phyloP scores from a whole-genome alignment of 2,888 invertebrate genomes.

The Abrostola tripartita region DNA sequence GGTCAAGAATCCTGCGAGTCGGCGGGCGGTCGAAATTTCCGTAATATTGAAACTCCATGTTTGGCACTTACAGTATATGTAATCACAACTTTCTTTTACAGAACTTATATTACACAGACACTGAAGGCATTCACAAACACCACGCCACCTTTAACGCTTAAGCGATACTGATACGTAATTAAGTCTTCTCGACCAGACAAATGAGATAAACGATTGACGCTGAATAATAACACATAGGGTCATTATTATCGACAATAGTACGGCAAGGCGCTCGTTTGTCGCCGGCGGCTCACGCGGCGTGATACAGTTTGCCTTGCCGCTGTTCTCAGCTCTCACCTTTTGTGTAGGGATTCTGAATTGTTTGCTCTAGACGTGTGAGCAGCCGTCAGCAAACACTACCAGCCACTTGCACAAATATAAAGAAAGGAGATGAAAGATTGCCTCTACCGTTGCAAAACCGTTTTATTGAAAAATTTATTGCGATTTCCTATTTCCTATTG shows the following conservation, averaged over 20 bases:
- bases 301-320: constrained; percentile 44
- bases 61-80: constrained; percentile 41
- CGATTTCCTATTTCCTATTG: constrained; percentile 19
- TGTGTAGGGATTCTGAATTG: constrained; percentile 33
- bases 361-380: constrained; percentile 59
- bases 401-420: constrained; percentile 61
- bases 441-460: constrained; percentile 18
- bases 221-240: constrained; percentile 71
- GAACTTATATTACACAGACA: constrained; percentile 54
- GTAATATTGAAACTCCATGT: constrained; percentile 85
- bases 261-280: constrained; percentile 49
- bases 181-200: constrained; percentile 72
- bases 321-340: constrained; percentile 39
- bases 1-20: constrained; percentile 72
- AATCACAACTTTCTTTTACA: constrained; percentile 44
- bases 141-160: constrained; percentile 71
- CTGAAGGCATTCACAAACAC: constrained; percentile 65
- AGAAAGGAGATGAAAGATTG: constrained; percentile 54
- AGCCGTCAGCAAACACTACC: constrained; percentile 64
- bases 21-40: constrained; percentile 77
- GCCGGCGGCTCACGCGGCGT: constrained; percentile 28
- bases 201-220: constrained; percentile 79
- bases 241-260: constrained; percentile 64
- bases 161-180: constrained; percentile 79
- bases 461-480: constrained; percentile 38